These are phyloP conservation scores for Glareola pratincola DNA, from an alignment of 2,113 vertebrate genomes.

Conservation along the genomic window DNA sequence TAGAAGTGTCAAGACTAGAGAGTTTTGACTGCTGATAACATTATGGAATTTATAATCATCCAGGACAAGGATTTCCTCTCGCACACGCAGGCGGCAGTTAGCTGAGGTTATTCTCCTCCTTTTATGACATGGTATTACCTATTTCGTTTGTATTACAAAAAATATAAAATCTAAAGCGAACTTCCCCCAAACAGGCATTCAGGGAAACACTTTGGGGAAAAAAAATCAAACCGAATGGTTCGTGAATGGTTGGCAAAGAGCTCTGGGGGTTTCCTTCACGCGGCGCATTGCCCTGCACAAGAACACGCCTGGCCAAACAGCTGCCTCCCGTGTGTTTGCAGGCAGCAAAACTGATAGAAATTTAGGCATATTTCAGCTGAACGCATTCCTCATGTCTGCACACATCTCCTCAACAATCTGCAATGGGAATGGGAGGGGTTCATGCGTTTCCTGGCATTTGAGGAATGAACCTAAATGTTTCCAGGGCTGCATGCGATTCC, in stretches of 20 bases:
- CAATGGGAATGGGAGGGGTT: neutral
- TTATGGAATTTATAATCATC: neutral
- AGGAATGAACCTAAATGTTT: neutral
- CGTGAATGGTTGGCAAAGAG: neutral
- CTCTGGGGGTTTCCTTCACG: neutral
- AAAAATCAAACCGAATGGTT: neutral
- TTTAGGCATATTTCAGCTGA: neutral
- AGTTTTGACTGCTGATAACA: neutral
- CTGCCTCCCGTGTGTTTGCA: neutral
- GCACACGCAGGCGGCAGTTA: neutral
- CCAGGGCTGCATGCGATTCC: neutral
- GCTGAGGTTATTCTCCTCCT: neutral
- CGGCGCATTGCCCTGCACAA: fast-evolving
- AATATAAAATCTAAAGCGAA: neutral
- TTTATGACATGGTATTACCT: neutral
- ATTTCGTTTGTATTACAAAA: neutral
- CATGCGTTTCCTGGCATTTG: neutral
- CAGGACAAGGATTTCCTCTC: neutral
- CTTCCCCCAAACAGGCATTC: neutral
- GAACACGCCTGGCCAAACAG: neutral
- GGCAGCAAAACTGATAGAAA: neutral
- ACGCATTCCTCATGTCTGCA: neutral
- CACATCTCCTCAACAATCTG: neutral
- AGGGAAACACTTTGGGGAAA: neutral
- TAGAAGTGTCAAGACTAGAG: neutral